These are phyloP conservation scores for Hirundichthys speculiger DNA, from an alignment of 2,113 vertebrate genomes.

Conservation along the genomic window DNA sequence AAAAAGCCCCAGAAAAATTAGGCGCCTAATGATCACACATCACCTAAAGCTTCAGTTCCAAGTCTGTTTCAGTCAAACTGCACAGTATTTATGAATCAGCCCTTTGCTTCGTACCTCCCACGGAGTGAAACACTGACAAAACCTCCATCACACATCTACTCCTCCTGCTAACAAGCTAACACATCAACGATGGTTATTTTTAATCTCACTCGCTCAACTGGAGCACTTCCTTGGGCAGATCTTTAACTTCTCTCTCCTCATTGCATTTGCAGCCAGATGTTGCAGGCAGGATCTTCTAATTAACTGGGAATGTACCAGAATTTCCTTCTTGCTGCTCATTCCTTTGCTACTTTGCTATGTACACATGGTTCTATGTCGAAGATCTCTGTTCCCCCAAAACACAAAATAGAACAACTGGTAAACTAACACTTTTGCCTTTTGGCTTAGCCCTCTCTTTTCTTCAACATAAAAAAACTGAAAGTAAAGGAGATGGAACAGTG, in stretches of 20 bases:
- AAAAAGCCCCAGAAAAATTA: no score
- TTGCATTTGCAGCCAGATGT: constrained; percentile 48
- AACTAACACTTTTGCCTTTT: no score
- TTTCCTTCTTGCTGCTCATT: constrained; percentile 2
- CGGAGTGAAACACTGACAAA: constrained; percentile 30
- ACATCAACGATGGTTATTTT: constrained; percentile 50
- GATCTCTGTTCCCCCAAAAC: no score
- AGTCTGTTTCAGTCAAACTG: constrained; percentile 4
- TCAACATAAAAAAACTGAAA: no score
- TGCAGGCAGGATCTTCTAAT: constrained; percentile 69
- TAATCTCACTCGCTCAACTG: constrained; percentile 40
- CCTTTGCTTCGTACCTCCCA: constrained; percentile 7
- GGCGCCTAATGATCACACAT: no score
- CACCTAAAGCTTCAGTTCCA: neutral
- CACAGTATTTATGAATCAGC: constrained; percentile 28
- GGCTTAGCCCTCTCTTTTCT: no score
- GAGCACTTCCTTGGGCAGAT: constrained; percentile 36
- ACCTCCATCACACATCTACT: constrained; percentile 21
- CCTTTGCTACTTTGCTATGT: constrained; percentile 5
- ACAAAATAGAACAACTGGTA: no score
- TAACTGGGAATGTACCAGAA: constrained; percentile 54
- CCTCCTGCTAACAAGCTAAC: constrained; percentile 24
- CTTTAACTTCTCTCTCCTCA: constrained; percentile 45
- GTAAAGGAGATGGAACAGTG: no score
- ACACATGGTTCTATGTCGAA: neutral